A percentile compares a stretch with the other conserved stretches of the same genome.
phyloP scores from a whole-genome alignment of 2,113 vertebrate genomes.

The Clarias macrocephalus region DNA sequence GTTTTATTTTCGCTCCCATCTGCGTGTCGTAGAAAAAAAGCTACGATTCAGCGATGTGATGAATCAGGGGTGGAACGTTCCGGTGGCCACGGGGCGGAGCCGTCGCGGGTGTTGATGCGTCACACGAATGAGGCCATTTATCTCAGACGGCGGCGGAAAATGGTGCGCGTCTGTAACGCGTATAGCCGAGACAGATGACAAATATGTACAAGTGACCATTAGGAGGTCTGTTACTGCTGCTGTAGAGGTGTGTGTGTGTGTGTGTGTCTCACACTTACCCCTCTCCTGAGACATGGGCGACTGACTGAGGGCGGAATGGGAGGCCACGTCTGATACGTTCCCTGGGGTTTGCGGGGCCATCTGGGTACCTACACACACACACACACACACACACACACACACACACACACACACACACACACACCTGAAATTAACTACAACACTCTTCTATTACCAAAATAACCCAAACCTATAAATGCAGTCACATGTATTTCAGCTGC shows the following conservation, averaged over 20 bases:
- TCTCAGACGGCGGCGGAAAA: slow-evolving; percentile 28
- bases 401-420: slow-evolving; percentile 31
- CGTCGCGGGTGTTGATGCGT: slow-evolving; percentile 35
- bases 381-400: slow-evolving; percentile 28
- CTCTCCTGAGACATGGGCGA: slow-evolving; percentile 92
- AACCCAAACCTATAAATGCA: slow-evolving; percentile 10
- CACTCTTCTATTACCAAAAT: neutral
- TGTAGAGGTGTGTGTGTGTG: slow-evolving; percentile 11
- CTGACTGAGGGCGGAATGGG: slow-evolving; percentile 86
- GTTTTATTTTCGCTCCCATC: too few species aligned
- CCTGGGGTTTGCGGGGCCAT: slow-evolving; percentile 85
- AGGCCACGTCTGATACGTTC: slow-evolving; percentile 83
- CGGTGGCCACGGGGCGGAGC: neutral
- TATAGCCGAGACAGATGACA: neutral
- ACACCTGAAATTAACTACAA: slow-evolving; percentile 13
- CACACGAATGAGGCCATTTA: slow-evolving; percentile 43
- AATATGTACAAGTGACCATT: slow-evolving; percentile 11
- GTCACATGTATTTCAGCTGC: slow-evolving; percentile 17
- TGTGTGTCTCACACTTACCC: slow-evolving; percentile 70
- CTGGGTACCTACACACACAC: slow-evolving; percentile 78
- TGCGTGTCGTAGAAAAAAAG: neutral
- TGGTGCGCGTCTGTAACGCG: neutral
- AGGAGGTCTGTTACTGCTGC: slow-evolving; percentile 12
- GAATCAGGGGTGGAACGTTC: slow-evolving; percentile 1
- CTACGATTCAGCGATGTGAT: neutral